Percentiles rank a stretch among this genome's conserved stretches.
Conservation (phyloP, 2,888 invertebrate species). For the Tribolium freemani region DNA sequence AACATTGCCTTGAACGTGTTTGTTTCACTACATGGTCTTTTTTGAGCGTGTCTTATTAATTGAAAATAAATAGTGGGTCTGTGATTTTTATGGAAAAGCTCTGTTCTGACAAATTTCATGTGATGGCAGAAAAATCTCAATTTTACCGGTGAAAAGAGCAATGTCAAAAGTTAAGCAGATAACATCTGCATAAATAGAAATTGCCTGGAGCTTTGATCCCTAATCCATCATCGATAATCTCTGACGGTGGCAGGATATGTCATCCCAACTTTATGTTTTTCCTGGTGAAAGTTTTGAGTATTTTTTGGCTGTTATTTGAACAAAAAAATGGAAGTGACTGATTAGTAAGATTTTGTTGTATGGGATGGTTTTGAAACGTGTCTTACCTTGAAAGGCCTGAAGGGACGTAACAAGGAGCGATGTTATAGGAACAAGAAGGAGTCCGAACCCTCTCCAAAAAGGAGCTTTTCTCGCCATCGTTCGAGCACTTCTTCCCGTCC, state of each 20-base stretch:
- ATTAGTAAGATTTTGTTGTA: neutral
- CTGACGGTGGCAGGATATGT: neutral
- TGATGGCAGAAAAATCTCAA: neutral
- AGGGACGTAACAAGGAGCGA: conserved; percentile 47
- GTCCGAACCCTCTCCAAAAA: conserved; percentile 4
- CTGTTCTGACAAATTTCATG: neutral
- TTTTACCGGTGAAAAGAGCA: neutral
- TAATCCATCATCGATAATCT: neutral
- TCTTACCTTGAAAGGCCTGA: conserved; percentile 55
- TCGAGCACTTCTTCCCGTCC: neutral
- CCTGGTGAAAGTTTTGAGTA: neutral
- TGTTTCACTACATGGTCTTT: no score
- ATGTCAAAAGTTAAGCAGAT: neutral
- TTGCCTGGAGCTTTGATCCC: neutral
- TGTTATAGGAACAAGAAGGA: conserved; percentile 34
- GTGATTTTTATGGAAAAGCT: neutral
- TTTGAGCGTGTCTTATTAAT: no score
- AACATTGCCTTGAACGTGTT: no score
- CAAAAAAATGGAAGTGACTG: neutral
- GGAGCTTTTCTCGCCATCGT: conserved; percentile 31
- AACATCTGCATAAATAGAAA: neutral
- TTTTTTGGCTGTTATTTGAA: neutral
- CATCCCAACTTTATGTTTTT: neutral
- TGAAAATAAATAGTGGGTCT: no score
- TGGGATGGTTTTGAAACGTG: neutral